phyloP scores from a whole-genome alignment of 2,888 invertebrate genomes.

The Pseudoips prasinana region DNA sequence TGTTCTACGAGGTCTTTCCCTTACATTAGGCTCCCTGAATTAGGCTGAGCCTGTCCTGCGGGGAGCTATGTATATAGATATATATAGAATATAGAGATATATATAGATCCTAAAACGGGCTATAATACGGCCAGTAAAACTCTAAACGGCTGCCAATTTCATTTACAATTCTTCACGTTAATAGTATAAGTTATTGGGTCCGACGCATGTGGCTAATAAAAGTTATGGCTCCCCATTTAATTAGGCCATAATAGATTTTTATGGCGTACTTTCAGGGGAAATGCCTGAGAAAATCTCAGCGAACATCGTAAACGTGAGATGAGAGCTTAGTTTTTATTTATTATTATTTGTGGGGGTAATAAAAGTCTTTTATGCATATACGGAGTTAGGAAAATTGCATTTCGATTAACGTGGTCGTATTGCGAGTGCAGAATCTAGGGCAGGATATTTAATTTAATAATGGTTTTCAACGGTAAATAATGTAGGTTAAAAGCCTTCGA shows the following conservation, averaged over 20 bases:
- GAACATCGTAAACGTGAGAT: constrained; percentile 16
- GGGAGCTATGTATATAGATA: no score
- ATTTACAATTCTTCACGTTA: constrained; percentile 19
- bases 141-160: constrained; percentile 31
- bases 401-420: constrained; percentile 1
- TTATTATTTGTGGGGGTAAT: constrained; percentile 6
- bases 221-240: constrained; percentile 28
- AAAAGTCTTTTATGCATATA: constrained; percentile 7
- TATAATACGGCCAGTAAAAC: not conserved
- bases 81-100: no score
- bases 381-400: not conserved
- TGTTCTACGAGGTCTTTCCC: no score
- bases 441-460: no score
- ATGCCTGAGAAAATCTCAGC: constrained; percentile 13
- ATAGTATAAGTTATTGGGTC: constrained; percentile 31
- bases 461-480: no score
- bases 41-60: no score
- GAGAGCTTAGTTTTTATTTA: constrained; percentile 9
- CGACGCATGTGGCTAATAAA: constrained; percentile 31
- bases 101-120: not conserved
- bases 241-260: constrained; percentile 38
- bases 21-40: no score
- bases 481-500: no score
- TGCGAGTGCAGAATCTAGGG: not conserved
- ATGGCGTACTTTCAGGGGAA: constrained; percentile 14